Conservation (phyloP, 2,113 vertebrate species). For the Corapipo altera region DNA sequence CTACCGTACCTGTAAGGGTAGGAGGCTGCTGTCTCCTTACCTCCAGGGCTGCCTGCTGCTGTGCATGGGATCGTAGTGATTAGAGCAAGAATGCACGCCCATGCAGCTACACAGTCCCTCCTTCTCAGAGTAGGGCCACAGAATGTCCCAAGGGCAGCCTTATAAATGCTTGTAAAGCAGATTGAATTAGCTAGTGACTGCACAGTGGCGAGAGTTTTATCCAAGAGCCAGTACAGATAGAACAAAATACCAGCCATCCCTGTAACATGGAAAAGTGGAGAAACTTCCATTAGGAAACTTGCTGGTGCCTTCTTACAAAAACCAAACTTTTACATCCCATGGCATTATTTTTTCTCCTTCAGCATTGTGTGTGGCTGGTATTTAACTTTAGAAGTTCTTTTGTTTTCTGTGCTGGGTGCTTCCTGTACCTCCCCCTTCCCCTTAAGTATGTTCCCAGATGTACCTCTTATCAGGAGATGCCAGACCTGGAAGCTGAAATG, state of each 20-base stretch:
- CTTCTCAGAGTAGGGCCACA: neutral
- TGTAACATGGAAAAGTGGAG: neutral
- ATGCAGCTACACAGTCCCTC: neutral
- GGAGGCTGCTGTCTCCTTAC: neutral
- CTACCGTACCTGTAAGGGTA: rapidly evolving
- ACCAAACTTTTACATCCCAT: neutral
- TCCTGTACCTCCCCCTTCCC: neutral
- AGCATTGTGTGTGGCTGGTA: neutral
- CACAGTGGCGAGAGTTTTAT: too few relatives aligned
- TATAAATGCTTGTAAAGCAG: neutral
- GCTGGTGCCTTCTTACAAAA: neutral
- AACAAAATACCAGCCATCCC: neutral
- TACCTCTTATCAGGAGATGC: neutral
- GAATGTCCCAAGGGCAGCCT: neutral
- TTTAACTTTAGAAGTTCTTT: neutral
- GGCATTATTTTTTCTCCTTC: neutral
- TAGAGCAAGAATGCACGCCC: neutral
- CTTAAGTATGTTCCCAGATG: neutral
- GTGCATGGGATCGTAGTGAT: neutral
- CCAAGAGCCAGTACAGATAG: neutral
- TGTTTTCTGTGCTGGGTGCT: neutral
- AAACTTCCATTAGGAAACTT: neutral
- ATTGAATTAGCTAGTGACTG: neutral
- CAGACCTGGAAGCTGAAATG: slow-evolving; percentile 28
- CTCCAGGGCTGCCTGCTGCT: neutral